Conservation (phyloP, 1,140 invertebrate genomes). For the Eumeta japonica region DNA sequence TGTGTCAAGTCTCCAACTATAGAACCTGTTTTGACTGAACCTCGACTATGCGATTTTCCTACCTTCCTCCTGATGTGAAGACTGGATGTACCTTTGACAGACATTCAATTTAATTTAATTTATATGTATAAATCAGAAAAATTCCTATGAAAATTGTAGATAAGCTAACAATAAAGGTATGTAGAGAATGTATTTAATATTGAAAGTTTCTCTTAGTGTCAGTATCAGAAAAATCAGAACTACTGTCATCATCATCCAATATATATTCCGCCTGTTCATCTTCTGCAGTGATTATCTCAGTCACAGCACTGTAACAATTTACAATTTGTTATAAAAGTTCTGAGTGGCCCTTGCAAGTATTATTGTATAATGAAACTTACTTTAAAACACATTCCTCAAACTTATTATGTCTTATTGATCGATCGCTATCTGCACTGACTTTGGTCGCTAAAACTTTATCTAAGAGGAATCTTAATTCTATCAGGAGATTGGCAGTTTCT, state of each 20-base stretch:
- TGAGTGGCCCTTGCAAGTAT: background rate
- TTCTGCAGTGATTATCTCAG: conserved; percentile 40
- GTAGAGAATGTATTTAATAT: too few species aligned
- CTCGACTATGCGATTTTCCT: too few species aligned
- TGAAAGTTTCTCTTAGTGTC: conserved; percentile 5
- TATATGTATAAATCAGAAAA: too few species aligned
- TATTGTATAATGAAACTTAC: conserved; percentile 21
- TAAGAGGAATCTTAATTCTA: conserved; percentile 25
- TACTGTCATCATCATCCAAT: conserved; percentile 18
- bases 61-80: too few species aligned
- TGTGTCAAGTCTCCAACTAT: too few species aligned
- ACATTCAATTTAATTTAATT: too few species aligned
- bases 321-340: background rate
- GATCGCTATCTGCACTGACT: conserved; percentile 15
- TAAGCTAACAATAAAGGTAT: too few species aligned
- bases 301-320: conserved; percentile 40
- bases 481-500: conserved; percentile 22
- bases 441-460: conserved; percentile 38
- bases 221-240: conserved; percentile 21
- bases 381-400: conserved; percentile 38
- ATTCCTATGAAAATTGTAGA: too few species aligned
- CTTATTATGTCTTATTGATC: conserved; percentile 13
- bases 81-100: too few species aligned
- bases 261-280: conserved; percentile 35
- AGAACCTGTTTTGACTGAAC: too few species aligned